Conservation (phyloP, 2,797 vertebrate species). For the Staurois parvus region DNA sequence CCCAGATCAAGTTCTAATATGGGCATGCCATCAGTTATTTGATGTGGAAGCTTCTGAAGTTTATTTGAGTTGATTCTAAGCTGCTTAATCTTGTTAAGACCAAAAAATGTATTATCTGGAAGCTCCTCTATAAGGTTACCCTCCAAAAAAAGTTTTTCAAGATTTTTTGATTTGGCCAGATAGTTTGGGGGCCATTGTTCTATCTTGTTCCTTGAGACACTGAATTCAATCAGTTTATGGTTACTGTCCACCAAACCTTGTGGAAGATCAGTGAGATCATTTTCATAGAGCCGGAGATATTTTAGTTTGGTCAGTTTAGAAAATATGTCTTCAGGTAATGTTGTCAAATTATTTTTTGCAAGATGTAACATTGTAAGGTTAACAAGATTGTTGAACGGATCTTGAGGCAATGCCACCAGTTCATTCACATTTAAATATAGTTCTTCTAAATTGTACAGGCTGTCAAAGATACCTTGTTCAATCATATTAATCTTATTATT, state of each 20-base stretch:
- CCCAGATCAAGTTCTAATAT: slow-evolving; percentile 72
- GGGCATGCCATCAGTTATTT: slow-evolving; percentile 73
- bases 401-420: slow-evolving; percentile 77
- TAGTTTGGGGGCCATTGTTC: slow-evolving; percentile 70
- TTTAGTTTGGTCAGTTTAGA: slow-evolving; percentile 73
- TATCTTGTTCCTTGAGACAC: slow-evolving; percentile 73
- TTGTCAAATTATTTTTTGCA: slow-evolving; percentile 75
- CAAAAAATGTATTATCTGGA: slow-evolving; percentile 73
- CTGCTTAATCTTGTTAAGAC: slow-evolving; percentile 73
- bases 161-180: slow-evolving; percentile 74
- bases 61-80: slow-evolving; percentile 75
- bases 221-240: slow-evolving; percentile 73
- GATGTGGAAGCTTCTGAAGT: slow-evolving; percentile 71
- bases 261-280: slow-evolving; percentile 74
- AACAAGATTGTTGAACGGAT: slow-evolving; percentile 77
- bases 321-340: slow-evolving; percentile 72
- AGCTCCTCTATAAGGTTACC: slow-evolving; percentile 76
- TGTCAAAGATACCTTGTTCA: slow-evolving; percentile 78
- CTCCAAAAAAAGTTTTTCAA: slow-evolving; percentile 76
- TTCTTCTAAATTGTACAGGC: slow-evolving; percentile 68
- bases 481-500: slow-evolving; percentile 72
- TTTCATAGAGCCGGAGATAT: slow-evolving; percentile 78
- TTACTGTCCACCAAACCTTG: slow-evolving; percentile 76
- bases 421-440: slow-evolving; percentile 75
- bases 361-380: slow-evolving; percentile 75